phyloP scores from a whole-genome alignment of 1,140 invertebrate genomes.

The Hetaerina americana region DNA sequence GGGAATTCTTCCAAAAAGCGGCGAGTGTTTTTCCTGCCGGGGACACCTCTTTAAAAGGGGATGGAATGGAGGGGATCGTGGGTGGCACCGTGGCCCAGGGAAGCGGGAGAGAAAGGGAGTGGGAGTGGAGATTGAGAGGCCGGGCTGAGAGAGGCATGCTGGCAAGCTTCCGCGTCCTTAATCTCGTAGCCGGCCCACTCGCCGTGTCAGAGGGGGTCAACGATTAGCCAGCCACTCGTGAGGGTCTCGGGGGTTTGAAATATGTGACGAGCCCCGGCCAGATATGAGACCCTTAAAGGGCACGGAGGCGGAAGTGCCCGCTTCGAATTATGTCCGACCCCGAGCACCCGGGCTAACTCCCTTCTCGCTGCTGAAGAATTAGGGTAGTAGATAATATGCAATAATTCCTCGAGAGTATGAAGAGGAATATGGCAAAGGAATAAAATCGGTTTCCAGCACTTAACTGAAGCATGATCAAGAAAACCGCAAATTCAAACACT shows the following conservation, averaged over 20 bases:
- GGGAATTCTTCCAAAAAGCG: not conserved
- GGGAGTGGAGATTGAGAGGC: not conserved
- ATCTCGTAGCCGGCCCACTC: not conserved
- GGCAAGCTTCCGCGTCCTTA: not conserved
- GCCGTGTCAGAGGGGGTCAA: not conserved
- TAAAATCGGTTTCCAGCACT: no score
- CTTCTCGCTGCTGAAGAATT: no score
- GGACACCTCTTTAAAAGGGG: not conserved
- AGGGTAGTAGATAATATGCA: no score
- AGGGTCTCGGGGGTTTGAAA: not conserved
- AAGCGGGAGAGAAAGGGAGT: not conserved
- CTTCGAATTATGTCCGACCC: no score
- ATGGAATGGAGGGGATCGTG: not conserved
- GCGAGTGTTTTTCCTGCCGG: not conserved
- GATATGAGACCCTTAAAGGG: not conserved
- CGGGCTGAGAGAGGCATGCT: not conserved
- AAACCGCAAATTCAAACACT: no score
- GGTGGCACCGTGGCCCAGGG: no score
- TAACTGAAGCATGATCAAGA: no score
- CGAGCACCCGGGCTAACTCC: no score
- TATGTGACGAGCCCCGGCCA: not conserved
- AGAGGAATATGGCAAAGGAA: no score
- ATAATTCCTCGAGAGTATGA: no score
- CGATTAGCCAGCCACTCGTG: not conserved
- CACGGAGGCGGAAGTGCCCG: no score